A percentile compares a stretch with the other conserved stretches of the same genome.
Evolutionary conservation across 2,113 vertebrate species (phyloP).

Genomic region (Bubo bubo): DNA sequence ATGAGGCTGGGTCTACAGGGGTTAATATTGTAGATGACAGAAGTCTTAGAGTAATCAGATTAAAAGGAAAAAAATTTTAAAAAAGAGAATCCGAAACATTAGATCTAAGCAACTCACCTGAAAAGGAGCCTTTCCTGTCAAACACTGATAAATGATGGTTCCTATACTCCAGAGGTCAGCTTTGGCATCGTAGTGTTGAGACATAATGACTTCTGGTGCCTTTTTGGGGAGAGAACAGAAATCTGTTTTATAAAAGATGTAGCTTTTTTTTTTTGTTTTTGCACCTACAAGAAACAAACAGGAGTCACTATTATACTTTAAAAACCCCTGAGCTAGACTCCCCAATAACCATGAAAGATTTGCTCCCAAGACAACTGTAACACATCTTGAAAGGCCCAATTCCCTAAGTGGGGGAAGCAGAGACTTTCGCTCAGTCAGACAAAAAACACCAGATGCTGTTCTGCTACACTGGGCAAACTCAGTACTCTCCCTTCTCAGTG

Average conservation of each 20-base stretch:
- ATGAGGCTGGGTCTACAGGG: background rate
- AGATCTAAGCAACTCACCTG: slow-evolving; percentile 77
- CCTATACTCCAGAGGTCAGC: slow-evolving; percentile 98
- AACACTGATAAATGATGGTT: slow-evolving; percentile 94
- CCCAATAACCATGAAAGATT: background rate
- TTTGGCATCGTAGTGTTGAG: slow-evolving; percentile 95
- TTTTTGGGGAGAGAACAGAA: slow-evolving; percentile 32
- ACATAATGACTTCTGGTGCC: slow-evolving; percentile 99
- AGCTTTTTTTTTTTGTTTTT: background rate
- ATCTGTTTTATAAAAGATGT: background rate
- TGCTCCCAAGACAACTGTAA: background rate
- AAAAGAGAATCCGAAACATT: background rate
- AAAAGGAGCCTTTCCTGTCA: slow-evolving; percentile 96
- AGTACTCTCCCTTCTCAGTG: background rate
- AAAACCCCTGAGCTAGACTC: background rate
- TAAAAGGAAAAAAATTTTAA: background rate
- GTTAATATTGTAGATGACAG: background rate
- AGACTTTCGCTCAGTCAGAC: background rate
- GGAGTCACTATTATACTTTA: background rate
- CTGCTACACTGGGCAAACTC: background rate
- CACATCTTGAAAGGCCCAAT: background rate
- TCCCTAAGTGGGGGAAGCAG: background rate
- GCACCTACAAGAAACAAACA: background rate
- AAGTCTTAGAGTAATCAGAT: background rate
- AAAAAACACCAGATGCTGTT: background rate